These are phyloP conservation scores for Fragum whitleyi DNA, from an alignment of 2,888 invertebrate genomes.

Conservation along the genomic window DNA sequence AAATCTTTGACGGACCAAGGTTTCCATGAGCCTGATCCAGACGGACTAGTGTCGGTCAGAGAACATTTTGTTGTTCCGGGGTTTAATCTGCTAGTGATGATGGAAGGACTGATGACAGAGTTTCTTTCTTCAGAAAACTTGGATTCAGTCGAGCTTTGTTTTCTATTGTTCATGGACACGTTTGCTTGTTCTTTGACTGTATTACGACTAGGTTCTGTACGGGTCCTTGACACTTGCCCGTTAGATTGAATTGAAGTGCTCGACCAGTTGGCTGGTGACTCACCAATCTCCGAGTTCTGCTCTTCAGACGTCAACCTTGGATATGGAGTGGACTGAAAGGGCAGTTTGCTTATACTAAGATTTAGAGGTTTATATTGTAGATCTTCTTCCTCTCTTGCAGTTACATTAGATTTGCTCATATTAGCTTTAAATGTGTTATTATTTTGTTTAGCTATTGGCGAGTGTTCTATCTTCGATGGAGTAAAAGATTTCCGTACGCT, in stretches of 20 bases:
- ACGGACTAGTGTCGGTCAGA: constrained; percentile 7
- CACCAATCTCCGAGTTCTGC: not conserved
- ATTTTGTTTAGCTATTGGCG: not conserved
- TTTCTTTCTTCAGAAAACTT: constrained; percentile 3
- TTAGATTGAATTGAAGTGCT: not conserved
- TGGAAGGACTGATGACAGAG: not conserved
- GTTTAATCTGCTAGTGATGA: not conserved
- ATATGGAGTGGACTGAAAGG: not conserved
- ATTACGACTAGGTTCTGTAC: not conserved
- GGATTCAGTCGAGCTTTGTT: not conserved
- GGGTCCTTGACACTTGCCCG: not conserved
- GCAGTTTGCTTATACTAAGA: not conserved
- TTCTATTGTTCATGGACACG: not conserved
- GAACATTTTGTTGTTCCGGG: not conserved
- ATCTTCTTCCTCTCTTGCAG: not conserved
- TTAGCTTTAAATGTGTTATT: not conserved
- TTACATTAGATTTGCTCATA: not conserved
- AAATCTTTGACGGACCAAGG: constrained; percentile 22
- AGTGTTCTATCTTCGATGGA: not conserved
- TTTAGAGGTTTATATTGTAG: not conserved
- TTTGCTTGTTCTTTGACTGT: not conserved
- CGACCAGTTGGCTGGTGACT: not conserved
- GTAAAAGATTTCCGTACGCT: not conserved
- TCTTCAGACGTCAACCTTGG: not conserved
- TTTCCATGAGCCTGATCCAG: constrained; percentile 6